These are phyloP conservation scores for Diaphora mendica DNA, from an alignment of 2,888 invertebrate species.

Conservation along the genomic window DNA sequence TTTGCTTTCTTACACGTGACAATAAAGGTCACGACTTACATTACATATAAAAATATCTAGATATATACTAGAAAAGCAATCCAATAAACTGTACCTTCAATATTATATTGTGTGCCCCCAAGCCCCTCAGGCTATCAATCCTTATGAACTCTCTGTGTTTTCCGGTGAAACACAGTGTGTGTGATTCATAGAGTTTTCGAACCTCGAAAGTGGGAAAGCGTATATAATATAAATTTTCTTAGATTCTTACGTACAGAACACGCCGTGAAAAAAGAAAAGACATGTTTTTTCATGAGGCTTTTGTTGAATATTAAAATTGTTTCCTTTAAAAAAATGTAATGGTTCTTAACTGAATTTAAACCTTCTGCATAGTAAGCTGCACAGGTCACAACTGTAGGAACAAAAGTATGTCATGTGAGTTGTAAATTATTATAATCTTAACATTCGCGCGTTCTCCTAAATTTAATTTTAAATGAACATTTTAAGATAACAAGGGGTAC, in stretches of 20 bases:
- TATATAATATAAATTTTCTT: conserved; percentile 29
- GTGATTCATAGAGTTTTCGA: conserved; percentile 66
- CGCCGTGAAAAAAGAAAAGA: too few species aligned
- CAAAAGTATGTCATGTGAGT: not conserved
- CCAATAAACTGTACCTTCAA: conserved; percentile 39
- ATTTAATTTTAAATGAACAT: conserved; percentile 34
- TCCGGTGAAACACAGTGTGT: conserved; percentile 64
- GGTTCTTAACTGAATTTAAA: not conserved
- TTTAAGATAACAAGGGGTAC: conserved; percentile 37
- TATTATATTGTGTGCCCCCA: conserved; percentile 32
- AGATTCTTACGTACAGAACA: conserved; percentile 9
- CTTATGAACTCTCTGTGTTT: conserved; percentile 57
- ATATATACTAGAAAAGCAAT: conserved; percentile 30
- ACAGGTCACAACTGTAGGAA: not conserved
- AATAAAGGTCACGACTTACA: conserved; percentile 34
- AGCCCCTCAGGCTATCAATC: conserved; percentile 65
- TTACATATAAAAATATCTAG: conserved; percentile 11
- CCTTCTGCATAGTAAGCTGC: too few species aligned
- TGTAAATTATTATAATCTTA: conserved; percentile 6
- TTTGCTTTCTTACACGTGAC: conserved; percentile 28
- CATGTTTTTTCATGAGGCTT: not conserved
- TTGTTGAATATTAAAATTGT: too few species aligned
- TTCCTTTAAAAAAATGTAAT: too few species aligned
- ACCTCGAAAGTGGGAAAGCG: conserved; percentile 22
- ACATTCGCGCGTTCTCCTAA: not conserved